These are phyloP conservation scores for Platichthys flesus DNA, from an alignment of 2,113 vertebrate species.

Conservation along the genomic window DNA sequence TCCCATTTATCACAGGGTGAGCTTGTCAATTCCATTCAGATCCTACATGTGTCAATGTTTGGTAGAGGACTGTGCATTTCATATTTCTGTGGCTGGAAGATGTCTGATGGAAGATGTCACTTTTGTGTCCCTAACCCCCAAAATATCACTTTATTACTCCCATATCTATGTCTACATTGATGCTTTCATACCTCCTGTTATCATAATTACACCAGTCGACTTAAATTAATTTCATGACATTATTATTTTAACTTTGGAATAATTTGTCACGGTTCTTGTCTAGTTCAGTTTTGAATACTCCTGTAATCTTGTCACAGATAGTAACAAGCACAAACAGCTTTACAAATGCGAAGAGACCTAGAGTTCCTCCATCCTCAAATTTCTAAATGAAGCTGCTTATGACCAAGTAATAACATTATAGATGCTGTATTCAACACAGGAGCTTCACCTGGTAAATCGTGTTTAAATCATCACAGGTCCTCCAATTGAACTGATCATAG, in stretches of 20 bases:
- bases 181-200: background rate
- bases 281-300: background rate
- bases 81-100: constrained; percentile 6
- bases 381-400: too few relatives aligned
- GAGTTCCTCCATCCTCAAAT: too few relatives aligned
- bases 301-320: background rate
- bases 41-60: constrained; percentile 4
- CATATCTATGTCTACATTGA: background rate
- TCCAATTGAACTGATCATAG: too few relatives aligned
- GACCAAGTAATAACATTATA: too few relatives aligned
- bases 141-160: background rate
- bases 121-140: background rate
- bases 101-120: constrained; percentile 11
- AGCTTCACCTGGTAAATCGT: too few relatives aligned
- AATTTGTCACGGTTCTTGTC: background rate
- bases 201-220: background rate
- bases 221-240: too few relatives aligned
- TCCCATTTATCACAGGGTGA: constrained; percentile 34
- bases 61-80: constrained; percentile 30
- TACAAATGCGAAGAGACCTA: too few relatives aligned
- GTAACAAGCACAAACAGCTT: background rate
- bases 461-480: too few relatives aligned
- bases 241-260: background rate
- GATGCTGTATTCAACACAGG: too few relatives aligned
- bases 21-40: constrained; percentile 28